These are phyloP conservation scores for Drosophila pseudotalamancana DNA, from an alignment of 2,888 invertebrate species.

Conservation along the genomic window DNA sequence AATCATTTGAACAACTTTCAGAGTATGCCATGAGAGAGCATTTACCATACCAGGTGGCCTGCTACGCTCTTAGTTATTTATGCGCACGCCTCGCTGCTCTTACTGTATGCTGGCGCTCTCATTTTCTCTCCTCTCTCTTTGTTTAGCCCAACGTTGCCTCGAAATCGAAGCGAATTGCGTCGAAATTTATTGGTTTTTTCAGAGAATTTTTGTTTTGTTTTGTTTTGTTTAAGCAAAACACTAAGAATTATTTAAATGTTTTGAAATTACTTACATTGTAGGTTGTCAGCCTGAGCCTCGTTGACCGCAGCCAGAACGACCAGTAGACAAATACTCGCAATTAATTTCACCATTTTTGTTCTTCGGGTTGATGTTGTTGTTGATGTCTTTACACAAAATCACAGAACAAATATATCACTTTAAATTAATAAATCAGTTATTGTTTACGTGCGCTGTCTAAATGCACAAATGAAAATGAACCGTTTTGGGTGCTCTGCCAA, in stretches of 20 bases:
- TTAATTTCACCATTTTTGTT: slow-evolving; percentile 86
- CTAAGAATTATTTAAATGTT: background rate
- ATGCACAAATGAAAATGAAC: slow-evolving; percentile 81
- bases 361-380: slow-evolving; percentile 47
- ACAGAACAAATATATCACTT: slow-evolving; percentile 75
- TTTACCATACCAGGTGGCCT: slow-evolving; percentile 20
- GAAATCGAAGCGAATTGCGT: slow-evolving; percentile 58
- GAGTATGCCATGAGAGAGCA: slow-evolving; percentile 15
- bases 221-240: background rate
- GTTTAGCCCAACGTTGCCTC: slow-evolving; percentile 26
- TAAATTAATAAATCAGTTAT: slow-evolving; percentile 47
- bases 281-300: slow-evolving; percentile 85
- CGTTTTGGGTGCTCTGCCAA: slow-evolving; percentile 59
- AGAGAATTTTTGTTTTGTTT: slow-evolving; percentile 38
- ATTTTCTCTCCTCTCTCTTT: slow-evolving; percentile 17
- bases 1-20: slow-evolving; percentile 21
- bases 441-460: slow-evolving; percentile 61
- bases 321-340: slow-evolving; percentile 85
- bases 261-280: slow-evolving; percentile 88
- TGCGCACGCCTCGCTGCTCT: slow-evolving; percentile 39
- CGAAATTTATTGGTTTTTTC: slow-evolving; percentile 59
- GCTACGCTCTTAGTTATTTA: slow-evolving; percentile 31
- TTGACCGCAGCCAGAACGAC: slow-evolving; percentile 69
- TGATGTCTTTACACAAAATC: slow-evolving; percentile 76
- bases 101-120: slow-evolving; percentile 5